Base-by-base conservation (phyloP, 2,888 invertebrate genomes). In the Thymelicus acteon region DNA sequence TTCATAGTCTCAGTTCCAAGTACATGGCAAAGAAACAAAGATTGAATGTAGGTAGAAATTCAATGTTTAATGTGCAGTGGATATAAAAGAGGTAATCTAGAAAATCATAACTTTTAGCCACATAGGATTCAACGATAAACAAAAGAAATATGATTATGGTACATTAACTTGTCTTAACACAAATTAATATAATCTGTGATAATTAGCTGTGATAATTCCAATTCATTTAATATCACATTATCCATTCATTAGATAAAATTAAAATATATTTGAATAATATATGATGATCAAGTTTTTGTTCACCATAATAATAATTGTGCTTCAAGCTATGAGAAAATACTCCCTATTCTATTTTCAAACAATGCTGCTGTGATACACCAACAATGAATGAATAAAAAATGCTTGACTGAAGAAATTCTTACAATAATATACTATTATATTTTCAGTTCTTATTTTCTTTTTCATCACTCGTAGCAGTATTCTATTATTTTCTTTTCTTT, bases 381-480 rank as follows among this genome's bases (percentile, higher is more conserved):
- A 67, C 67, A 67, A 69, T 69, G 68, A 63, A 60, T 24, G 37
- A 70, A 69, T 40, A 31, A 70, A 60, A 70, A 64, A 70, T 49
- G 40, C 24, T 47, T 37, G 24, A 70, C 31, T 70, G 49, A 64
- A 68, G 62, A 62, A 37, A 19, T 62, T 62, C 7, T 47, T 44
- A 58, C 10, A 60, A 67, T 44, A 65, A 68, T 68, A 54, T 54
- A 61, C 15, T 37, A 54, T 44, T 40, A n/a, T 47, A 58, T 40
- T 47, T 52, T 19, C 19, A 39, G 39, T 8, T 60, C 31, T 15
- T 48, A 31, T 24, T 31, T 31, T 62, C 31, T 63, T 48, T 63
- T 49, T 31, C 49, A 63, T 24, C 57, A 57, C n/a, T 57, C 0
- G 5, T 49, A 6, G 48, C 48, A 37, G 12, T 49, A 37, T 49